A percentile compares a stretch with the other conserved stretches of the same genome.
Evolutionary conservation across 2,888 invertebrate genomes (phyloP).

Genomic region (Apamea crenata): DNA sequence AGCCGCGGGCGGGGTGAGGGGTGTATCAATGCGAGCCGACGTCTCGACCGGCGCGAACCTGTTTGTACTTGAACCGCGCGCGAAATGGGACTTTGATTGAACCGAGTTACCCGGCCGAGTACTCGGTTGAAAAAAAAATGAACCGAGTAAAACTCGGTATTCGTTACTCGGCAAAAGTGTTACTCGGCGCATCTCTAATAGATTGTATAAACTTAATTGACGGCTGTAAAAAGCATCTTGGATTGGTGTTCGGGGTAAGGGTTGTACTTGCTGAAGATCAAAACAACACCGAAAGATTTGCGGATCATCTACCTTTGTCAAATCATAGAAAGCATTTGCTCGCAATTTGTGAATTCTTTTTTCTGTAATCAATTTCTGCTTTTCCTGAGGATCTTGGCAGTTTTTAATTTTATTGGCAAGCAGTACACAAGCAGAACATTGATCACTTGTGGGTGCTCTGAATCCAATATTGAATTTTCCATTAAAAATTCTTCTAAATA

Average conservation of each 20-base stretch:
- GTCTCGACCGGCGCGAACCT: too few species aligned
- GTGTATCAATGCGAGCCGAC: too few species aligned
- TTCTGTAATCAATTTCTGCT: constrained; percentile 8
- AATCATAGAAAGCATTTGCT: constrained; percentile 19
- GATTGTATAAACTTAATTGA: constrained; percentile 13
- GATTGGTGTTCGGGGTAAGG: constrained; percentile 58
- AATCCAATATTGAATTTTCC: too few species aligned
- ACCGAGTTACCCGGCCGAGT: too few species aligned
- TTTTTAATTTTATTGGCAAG: constrained; percentile 15
- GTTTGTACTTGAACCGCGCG: too few species aligned
- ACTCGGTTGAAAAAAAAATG: too few species aligned
- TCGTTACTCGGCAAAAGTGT: too few species aligned
- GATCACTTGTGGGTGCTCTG: too few species aligned
- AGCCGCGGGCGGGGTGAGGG: too few species aligned
- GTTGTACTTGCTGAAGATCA: constrained; percentile 55
- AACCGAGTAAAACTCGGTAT: too few species aligned
- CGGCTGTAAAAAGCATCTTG: constrained; percentile 52
- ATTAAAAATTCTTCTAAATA: constrained; percentile 11
- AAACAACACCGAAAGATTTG: constrained; percentile 18
- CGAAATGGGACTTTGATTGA: too few species aligned
- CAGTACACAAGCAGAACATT: too few species aligned
- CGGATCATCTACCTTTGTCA: constrained; percentile 16
- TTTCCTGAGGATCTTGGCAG: constrained; percentile 10
- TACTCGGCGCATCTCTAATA: neutral
- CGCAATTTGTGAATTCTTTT: constrained; percentile 12